A percentile compares a stretch with the other conserved stretches of the same genome.
Conservation (phyloP, 2,888 invertebrate genomes). For the Euzophera pinguis region DNA sequence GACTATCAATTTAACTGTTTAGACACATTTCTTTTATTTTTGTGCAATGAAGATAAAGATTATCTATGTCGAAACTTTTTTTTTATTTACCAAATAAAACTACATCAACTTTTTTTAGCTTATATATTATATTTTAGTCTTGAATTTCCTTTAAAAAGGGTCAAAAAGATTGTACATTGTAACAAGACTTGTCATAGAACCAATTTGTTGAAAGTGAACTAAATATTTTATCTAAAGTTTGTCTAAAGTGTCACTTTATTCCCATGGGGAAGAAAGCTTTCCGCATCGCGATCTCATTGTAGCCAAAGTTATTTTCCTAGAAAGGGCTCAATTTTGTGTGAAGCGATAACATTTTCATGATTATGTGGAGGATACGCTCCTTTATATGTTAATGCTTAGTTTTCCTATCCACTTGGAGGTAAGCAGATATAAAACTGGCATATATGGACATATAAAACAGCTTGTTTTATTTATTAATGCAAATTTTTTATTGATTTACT, state of each 20-base stretch:
- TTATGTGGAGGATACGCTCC: conserved; percentile 31
- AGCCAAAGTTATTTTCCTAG: conserved; percentile 29
- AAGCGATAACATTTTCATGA: conserved; percentile 32
- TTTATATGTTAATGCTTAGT: conserved; percentile 26
- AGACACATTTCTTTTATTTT: too few relatives aligned
- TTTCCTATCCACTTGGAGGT: conserved; percentile 26
- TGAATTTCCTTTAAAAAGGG: background rate
- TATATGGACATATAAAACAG: too few relatives aligned
- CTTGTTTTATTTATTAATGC: too few relatives aligned
- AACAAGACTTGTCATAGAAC: conserved; percentile 19
- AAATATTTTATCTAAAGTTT: conserved; percentile 23
- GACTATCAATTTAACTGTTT: too few relatives aligned
- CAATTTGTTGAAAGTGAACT: conserved; percentile 20
- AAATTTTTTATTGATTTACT: too few relatives aligned
- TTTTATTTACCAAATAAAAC: too few relatives aligned
- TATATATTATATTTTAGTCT: background rate
- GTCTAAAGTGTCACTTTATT: conserved; percentile 23
- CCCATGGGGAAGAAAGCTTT: conserved; percentile 18
- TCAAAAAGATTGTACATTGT: conserved; percentile 14
- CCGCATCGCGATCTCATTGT: conserved; percentile 22
- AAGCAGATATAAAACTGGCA: conserved; percentile 18
- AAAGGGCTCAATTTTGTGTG: conserved; percentile 33
- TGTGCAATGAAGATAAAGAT: too few relatives aligned
- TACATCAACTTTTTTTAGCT: too few relatives aligned
- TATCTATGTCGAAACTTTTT: too few relatives aligned